Evolutionary conservation across 2,113 vertebrate genomes (phyloP).

Genomic region (Sterrhoptilus dennistouni): DNA sequence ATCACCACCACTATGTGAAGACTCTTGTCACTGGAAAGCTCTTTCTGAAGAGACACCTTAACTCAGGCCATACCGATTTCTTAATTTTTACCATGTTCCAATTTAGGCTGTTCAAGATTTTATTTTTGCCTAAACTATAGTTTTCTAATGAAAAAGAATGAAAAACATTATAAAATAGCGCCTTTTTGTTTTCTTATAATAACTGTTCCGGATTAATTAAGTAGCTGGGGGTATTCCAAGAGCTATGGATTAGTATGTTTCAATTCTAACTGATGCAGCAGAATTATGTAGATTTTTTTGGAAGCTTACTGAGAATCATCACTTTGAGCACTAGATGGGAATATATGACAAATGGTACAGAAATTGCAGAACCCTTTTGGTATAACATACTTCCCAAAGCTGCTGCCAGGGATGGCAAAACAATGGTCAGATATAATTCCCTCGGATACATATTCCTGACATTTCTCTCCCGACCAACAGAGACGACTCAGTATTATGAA

Average conservation of each 20-base stretch:
- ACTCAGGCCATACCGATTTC: background rate
- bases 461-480: background rate
- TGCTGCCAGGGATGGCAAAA: background rate
- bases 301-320: background rate
- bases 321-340: background rate
- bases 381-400: background rate
- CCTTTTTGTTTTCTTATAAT: background rate
- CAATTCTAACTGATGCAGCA: constrained; percentile 16
- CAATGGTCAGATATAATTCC: background rate
- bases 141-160: background rate
- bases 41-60: background rate
- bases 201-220: constrained; percentile 20
- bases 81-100: background rate
- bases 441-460: background rate
- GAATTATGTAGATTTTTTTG: background rate
- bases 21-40: background rate
- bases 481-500: background rate
- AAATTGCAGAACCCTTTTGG: background rate
- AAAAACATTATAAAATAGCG: background rate
- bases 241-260: constrained; percentile 28
- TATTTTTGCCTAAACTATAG: background rate
- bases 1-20: background rate
- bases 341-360: background rate
- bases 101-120: background rate
- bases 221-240: background rate